Percentiles rank a stretch among this genome's conserved stretches.
These are phyloP conservation scores for Yoshiicerus persimilis DNA, from an alignment of 1,140 invertebrate genomes.

Conservation along the genomic window DNA sequence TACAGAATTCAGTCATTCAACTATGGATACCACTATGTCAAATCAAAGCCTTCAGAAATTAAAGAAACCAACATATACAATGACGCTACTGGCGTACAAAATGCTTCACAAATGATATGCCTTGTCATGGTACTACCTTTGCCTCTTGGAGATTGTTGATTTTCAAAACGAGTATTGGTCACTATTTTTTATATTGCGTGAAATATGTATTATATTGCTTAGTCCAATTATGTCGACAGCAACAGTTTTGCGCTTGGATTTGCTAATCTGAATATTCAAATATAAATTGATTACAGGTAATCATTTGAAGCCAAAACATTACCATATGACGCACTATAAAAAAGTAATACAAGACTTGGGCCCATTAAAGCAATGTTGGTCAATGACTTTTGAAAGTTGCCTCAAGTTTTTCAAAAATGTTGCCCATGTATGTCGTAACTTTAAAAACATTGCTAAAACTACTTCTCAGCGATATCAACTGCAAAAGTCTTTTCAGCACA, in stretches of 20 bases:
- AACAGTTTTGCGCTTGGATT: not conserved
- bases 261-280: not conserved
- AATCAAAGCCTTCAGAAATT: not conserved
- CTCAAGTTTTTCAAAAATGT: not conserved
- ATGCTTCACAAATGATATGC: not conserved
- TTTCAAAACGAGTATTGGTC: not conserved
- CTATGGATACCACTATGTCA: not conserved
- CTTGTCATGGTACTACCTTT: not conserved
- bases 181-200: not conserved
- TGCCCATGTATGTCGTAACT: not conserved
- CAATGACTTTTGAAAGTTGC: not conserved
- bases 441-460: not conserved
- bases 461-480: not conserved
- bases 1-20: not conserved
- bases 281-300: not conserved
- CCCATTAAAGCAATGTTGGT: not conserved
- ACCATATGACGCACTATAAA: not conserved
- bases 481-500: not conserved
- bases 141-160: not conserved
- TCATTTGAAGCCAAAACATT: not conserved
- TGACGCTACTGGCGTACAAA: not conserved
- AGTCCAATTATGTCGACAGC: too few species aligned
- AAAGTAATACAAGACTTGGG: not conserved
- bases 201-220: not conserved
- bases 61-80: not conserved